A percentile compares a stretch with the other conserved stretches of the same genome.
phyloP scores from a whole-genome alignment of 1,140 invertebrate genomes.

The Temnothorax curvispinosus region DNA sequence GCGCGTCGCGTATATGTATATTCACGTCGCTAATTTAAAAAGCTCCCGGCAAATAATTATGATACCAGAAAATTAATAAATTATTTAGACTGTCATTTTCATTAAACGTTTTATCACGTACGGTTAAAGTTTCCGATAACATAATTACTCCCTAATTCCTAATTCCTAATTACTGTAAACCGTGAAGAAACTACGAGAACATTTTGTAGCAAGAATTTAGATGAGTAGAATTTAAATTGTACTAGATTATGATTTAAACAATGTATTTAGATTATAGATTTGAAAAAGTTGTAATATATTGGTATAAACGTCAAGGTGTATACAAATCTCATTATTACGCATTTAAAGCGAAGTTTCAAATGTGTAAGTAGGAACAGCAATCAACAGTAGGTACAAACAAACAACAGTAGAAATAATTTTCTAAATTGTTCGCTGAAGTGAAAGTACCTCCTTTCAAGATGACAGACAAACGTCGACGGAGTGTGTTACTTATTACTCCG shows the following conservation, averaged over 20 bases:
- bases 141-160: background rate
- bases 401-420: background rate
- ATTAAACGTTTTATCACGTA: background rate
- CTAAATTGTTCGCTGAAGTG: background rate
- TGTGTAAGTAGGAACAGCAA: background rate
- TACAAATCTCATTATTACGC: background rate
- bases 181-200: background rate
- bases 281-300: background rate
- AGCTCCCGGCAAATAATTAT: background rate
- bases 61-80: background rate
- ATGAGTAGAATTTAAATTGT: background rate
- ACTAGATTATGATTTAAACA: background rate
- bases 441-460: background rate
- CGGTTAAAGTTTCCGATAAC: background rate
- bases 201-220: background rate
- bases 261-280: background rate
- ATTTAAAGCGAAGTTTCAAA: background rate
- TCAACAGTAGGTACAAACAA: background rate
- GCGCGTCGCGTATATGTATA: constrained; percentile 10
- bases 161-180: no score
- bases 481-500: background rate
- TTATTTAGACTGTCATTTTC: background rate
- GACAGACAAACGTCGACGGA: background rate
- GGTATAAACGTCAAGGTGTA: background rate
- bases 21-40: constrained; percentile 46